Conservation (phyloP, 2,888 invertebrate species). For the Eristalis pertinax region DNA sequence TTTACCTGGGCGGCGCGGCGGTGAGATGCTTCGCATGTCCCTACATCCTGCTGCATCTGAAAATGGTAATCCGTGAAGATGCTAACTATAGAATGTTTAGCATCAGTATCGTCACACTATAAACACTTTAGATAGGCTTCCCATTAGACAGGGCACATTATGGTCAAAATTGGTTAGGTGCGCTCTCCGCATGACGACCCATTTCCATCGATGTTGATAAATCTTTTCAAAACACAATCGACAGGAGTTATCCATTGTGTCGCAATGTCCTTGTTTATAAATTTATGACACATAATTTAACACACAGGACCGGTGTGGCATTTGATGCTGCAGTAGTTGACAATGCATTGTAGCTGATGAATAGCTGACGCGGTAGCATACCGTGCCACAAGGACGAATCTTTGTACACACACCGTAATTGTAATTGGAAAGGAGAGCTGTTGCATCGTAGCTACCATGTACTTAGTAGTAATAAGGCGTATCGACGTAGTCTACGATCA, state of each 20-base stretch:
- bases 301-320: conserved; percentile 35
- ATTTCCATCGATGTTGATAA: conserved; percentile 43
- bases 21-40: not conserved
- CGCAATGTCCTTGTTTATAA: conserved; percentile 67
- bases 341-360: conserved; percentile 26
- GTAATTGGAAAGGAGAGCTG: conserved; percentile 23
- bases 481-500: conserved; percentile 28
- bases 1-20: conserved; percentile 12
- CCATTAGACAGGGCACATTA: conserved; percentile 46
- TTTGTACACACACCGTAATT: conserved; percentile 18
- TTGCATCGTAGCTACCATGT: conserved; percentile 33
- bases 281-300: conserved; percentile 63
- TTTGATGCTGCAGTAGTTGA: conserved; percentile 31
- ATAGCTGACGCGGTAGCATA: conserved; percentile 47
- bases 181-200: conserved; percentile 57
- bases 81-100: conserved; percentile 51
- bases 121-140: conserved; percentile 65
- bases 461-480: conserved; percentile 67
- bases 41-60: conserved; percentile 17
- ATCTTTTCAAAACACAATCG: conserved; percentile 48
- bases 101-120: conserved; percentile 66
- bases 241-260: conserved; percentile 53
- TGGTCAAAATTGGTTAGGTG: conserved; percentile 59
- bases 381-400: conserved; percentile 63
- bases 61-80: conserved; percentile 54